Evolutionary conservation across 2,797 vertebrate genomes (phyloP).

Genomic region (Zalophus californianus): DNA sequence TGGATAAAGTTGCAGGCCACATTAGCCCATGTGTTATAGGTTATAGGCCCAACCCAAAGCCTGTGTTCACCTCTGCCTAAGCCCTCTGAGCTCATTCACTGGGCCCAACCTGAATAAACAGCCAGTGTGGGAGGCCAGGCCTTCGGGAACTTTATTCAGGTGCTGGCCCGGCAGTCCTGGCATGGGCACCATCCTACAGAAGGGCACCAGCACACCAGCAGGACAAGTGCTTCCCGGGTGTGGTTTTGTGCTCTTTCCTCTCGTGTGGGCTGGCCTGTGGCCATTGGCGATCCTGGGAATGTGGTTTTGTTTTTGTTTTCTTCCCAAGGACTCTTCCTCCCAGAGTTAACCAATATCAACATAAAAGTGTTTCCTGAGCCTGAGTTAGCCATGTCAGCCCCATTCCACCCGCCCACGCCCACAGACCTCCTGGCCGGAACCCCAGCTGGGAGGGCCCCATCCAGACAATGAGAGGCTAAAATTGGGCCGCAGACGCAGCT

Average conservation of each 20-base stretch:
- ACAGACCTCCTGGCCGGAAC: conserved; percentile 58
- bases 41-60: background rate
- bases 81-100: background rate
- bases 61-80: background rate
- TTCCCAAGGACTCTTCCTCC: conserved; percentile 59
- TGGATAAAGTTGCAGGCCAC: background rate
- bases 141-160: background rate
- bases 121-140: background rate
- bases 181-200: background rate
- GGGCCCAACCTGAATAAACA: background rate
- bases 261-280: background rate
- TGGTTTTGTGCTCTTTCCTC: background rate
- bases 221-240: background rate
- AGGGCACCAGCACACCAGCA: background rate
- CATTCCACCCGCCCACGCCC: background rate
- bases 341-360: conserved; percentile 53
- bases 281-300: conserved; percentile 51
- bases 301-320: conserved; percentile 54
- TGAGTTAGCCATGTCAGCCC: conserved; percentile 15
- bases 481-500: background rate
- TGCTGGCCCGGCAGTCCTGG: background rate
- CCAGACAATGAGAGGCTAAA: conserved; percentile 55
- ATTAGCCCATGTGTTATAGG: background rate
- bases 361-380: conserved; percentile 62
- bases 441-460: background rate